Base-by-base conservation (phyloP, 2,888 invertebrate genomes). In the Sericinus montela region DNA sequence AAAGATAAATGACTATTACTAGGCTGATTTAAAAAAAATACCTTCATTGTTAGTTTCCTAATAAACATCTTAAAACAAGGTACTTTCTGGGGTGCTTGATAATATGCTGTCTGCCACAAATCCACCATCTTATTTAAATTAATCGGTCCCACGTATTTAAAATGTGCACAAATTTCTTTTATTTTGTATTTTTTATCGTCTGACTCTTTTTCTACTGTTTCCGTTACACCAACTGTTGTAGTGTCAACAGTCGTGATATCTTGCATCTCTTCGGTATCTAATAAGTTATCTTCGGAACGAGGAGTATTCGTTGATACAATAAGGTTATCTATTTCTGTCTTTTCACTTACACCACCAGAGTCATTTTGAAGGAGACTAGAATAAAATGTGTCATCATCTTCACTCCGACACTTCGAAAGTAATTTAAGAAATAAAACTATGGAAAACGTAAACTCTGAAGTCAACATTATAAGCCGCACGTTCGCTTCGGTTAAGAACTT, bases 11-110 rank as follows among this genome's bases (percentile, higher is more conserved):
- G 5, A 19, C 19, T 5, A n/a, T n/a, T n/a, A n/a, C n/a, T n/a
- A n/a, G n/a, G n/a, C n/a, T n/a, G n/a, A n/a, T n/a, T 19, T 3
- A 19, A 5, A 19, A 19, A 19, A 19, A 19, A 19, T 62, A 76
- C 78, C 56, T 57, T 45, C 2, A n/a, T 13, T 2, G 58, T 49
- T 9, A 67, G 42, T 38, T 41, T 54, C 40, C 57, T 59, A 2
- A 78, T 63, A 16, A 61, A 54, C 32, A 78, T 58, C 51, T 65
- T 72, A 45, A 76, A 76, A 55, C 77, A 78, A 2, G 60, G 53
- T 9, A 77, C 46, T 29, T 51, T 59, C 1, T 63, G 55, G 0
- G 54, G 40, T n/a, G 68, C 51, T 13, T 60, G 57, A 47, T 72
- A 73, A 47, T 67, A 74, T 2, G 56, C 55, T 1, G 70, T 60